Percentiles rank a stretch among this genome's conserved stretches.
Evolutionary conservation across 2,888 invertebrate species (phyloP).

Genomic region (Ochropacha duplaris): DNA sequence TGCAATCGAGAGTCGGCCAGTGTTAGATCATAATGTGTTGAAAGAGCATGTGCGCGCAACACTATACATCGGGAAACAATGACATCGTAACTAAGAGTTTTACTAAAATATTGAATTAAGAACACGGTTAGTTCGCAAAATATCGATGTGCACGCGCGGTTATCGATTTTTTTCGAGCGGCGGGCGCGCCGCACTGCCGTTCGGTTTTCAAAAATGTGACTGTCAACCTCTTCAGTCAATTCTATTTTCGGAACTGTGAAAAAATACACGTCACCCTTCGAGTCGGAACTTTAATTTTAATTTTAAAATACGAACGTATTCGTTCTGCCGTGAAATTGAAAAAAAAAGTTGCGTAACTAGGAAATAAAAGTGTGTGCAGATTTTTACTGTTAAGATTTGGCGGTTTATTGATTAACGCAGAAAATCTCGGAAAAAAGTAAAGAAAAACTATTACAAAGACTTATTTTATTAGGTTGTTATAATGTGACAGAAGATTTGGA

Average conservation of each 20-base stretch:
- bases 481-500: not conserved
- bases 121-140: conserved; percentile 12
- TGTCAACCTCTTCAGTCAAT: conserved; percentile 25
- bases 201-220: conserved; percentile 50
- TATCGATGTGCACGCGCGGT: conserved; percentile 42
- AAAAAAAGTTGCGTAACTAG: conserved; percentile 55
- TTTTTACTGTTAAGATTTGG: not conserved
- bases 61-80: conserved; percentile 62
- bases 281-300: conserved; percentile 1
- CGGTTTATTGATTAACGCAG: not conserved
- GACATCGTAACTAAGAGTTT: conserved; percentile 50
- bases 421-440: not conserved
- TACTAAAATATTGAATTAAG: conserved; percentile 27
- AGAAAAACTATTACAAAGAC: not conserved
- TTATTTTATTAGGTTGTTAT: not conserved
- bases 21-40: conserved; percentile 83
- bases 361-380: conserved; percentile 50
- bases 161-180: conserved; percentile 27
- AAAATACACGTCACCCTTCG: not conserved
- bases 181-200: conserved; percentile 23
- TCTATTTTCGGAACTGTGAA: conserved; percentile 34
- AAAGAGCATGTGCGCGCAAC: conserved; percentile 79
- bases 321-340: conserved; percentile 63
- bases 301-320: conserved; percentile 19
- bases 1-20: conserved; percentile 81